phyloP scores from a whole-genome alignment of 2,113 vertebrate species.

The Columba livia region DNA sequence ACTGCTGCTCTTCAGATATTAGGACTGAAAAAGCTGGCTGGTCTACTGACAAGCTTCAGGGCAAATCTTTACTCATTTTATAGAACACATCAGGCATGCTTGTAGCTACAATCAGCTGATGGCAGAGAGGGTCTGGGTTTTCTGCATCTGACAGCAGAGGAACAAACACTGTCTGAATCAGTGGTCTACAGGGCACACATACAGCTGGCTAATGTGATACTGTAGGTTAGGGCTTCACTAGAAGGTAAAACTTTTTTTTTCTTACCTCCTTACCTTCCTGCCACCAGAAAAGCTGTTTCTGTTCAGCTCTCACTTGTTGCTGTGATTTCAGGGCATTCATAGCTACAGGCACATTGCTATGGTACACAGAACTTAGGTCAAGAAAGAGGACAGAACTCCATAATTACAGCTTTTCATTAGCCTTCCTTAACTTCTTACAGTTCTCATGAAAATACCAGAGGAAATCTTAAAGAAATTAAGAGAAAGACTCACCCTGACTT shows the following conservation, averaged over 20 bases:
- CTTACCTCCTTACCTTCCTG: background rate
- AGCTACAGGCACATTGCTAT: background rate
- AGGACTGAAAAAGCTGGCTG: background rate
- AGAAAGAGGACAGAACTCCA: background rate
- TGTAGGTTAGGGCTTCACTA: background rate
- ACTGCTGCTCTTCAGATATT: background rate
- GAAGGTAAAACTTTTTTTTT: background rate
- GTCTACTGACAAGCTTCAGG: background rate
- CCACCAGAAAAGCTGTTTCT: background rate
- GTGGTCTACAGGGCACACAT: background rate
- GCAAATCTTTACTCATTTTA: background rate
- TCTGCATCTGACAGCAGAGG: background rate
- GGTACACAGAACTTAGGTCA: background rate
- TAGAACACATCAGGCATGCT: background rate
- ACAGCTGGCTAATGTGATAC: background rate
- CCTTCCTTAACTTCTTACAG: background rate
- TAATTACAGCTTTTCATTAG: background rate
- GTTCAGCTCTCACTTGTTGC: background rate
- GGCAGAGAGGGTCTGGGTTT: background rate
- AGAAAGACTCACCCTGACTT: background rate
- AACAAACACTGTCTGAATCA: background rate
- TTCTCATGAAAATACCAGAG: background rate
- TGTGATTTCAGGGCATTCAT: background rate
- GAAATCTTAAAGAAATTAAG: background rate
- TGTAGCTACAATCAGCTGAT: background rate